Evolutionary conservation across 1,140 invertebrate genomes (phyloP).

Genomic region (Camponotus floridanus): DNA sequence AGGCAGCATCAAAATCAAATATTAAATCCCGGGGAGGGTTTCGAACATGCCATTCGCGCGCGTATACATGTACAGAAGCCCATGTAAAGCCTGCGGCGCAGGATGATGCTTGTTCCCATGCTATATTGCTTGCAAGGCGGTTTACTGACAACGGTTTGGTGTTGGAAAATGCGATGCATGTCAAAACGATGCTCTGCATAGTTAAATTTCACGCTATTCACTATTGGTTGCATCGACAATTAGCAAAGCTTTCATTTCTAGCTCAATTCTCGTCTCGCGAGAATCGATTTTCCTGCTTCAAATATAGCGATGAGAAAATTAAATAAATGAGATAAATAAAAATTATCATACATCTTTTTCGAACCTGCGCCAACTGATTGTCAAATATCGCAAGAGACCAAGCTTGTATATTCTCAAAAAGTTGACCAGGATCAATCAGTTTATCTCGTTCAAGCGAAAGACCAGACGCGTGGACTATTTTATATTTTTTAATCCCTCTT

Average conservation of each 20-base stretch:
- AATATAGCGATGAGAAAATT: too few species aligned
- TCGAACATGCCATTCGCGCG: neutral
- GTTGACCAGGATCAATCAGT: constrained; percentile 8
- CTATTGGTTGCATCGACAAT: too few species aligned
- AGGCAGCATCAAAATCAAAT: constrained; percentile 52
- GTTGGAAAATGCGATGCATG: constrained; percentile 14
- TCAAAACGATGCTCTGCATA: neutral
- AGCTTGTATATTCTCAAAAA: constrained; percentile 20
- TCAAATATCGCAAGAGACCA: constrained; percentile 20
- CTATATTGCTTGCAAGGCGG: constrained; percentile 45
- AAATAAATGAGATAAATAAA: neutral
- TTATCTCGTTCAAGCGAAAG: constrained; percentile 40
- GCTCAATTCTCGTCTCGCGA: neutral
- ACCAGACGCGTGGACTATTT: neutral
- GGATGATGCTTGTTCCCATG: constrained; percentile 3
- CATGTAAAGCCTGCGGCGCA: neutral
- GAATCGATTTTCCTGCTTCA: neutral
- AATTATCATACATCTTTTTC: neutral
- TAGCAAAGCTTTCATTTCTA: neutral
- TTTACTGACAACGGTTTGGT: constrained; percentile 11
- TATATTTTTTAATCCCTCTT: neutral
- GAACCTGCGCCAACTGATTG: constrained; percentile 6
- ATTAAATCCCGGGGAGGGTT: constrained; percentile 24
- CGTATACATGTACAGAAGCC: too few species aligned
- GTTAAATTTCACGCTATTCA: neutral